These are phyloP conservation scores for Ictalurus furcatus DNA, from an alignment of 2,113 vertebrate species.

Conservation along the genomic window DNA sequence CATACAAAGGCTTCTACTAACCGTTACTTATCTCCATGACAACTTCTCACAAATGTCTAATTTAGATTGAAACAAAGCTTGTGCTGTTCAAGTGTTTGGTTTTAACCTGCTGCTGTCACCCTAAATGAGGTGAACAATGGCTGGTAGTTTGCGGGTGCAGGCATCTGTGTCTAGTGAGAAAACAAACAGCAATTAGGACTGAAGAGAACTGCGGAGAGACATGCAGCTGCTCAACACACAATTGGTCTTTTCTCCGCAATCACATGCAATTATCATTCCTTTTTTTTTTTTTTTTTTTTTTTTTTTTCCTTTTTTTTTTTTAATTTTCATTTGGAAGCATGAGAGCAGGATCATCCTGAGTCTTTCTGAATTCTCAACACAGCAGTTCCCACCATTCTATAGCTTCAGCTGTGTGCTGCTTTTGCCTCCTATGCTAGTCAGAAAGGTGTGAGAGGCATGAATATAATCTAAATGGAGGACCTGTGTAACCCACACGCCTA, in stretches of 20 bases:
- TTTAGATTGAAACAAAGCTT: background rate
- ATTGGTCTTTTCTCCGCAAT: constrained; percentile 48
- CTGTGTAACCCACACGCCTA: constrained; percentile 34
- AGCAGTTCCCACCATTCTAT: constrained; percentile 13
- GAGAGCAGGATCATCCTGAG: background rate
- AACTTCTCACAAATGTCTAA: constrained; percentile 5
- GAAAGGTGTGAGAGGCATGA: constrained; percentile 7
- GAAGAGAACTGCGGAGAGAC: constrained; percentile 30
- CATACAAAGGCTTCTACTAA: background rate
- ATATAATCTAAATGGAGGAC: constrained; percentile 13
- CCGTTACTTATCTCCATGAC: background rate
- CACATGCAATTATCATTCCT: constrained; percentile 41
- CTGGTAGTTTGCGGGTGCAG: constrained; percentile 26
- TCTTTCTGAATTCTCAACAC: background rate
- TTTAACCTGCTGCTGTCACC: constrained; percentile 34
- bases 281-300: background rate
- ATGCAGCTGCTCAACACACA: constrained; percentile 45
- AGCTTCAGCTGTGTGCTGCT: background rate
- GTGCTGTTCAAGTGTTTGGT: background rate
- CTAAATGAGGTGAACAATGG: constrained; percentile 39
- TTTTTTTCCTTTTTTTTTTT: too few relatives aligned
- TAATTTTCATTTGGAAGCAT: background rate
- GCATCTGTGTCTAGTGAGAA: constrained; percentile 34
- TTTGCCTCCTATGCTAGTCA: background rate
- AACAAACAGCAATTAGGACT: constrained; percentile 44